Percentiles rank a stretch among this genome's conserved stretches.
Conservation (phyloP, 1,140 invertebrate species). For the Drosophila tsacasi region DNA sequence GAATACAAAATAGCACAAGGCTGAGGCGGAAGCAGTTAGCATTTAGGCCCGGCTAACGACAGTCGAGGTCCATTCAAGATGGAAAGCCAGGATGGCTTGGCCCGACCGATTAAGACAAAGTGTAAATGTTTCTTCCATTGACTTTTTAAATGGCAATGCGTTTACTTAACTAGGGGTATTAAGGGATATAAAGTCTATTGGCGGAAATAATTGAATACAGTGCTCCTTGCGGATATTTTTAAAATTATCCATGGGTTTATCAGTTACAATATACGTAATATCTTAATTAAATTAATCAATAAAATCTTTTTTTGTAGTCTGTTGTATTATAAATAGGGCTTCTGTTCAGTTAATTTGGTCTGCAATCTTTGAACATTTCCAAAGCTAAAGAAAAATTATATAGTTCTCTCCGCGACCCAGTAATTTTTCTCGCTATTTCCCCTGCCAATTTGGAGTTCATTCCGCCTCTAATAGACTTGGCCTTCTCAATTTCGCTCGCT, state of each 20-base stretch:
- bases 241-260: no score
- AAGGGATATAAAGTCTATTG: background rate
- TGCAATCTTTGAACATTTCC: background rate
- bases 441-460: slow-evolving; percentile 15
- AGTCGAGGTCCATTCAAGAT: slow-evolving; percentile 25
- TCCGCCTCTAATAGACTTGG: slow-evolving; percentile 24
- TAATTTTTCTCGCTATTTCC: slow-evolving; percentile 2
- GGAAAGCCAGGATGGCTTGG: slow-evolving; percentile 22
- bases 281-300: no score
- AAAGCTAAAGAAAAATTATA: background rate
- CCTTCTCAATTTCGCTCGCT: slow-evolving; percentile 1
- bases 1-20: background rate
- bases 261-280: no score
- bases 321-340: no score
- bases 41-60: slow-evolving; percentile 38
- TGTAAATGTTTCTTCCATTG: slow-evolving; percentile 58
- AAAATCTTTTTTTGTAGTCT: no score
- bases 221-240: background rate
- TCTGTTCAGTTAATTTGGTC: background rate
- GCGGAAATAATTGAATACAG: background rate
- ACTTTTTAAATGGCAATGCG: slow-evolving; percentile 53
- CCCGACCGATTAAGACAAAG: slow-evolving; percentile 55
- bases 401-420: background rate
- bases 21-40: slow-evolving; percentile 28
- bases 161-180: background rate